Percentiles rank a stretch among this genome's conserved stretches.
Evolutionary conservation across 2,113 vertebrate genomes (phyloP).

Genomic region (Columbina picui): DNA sequence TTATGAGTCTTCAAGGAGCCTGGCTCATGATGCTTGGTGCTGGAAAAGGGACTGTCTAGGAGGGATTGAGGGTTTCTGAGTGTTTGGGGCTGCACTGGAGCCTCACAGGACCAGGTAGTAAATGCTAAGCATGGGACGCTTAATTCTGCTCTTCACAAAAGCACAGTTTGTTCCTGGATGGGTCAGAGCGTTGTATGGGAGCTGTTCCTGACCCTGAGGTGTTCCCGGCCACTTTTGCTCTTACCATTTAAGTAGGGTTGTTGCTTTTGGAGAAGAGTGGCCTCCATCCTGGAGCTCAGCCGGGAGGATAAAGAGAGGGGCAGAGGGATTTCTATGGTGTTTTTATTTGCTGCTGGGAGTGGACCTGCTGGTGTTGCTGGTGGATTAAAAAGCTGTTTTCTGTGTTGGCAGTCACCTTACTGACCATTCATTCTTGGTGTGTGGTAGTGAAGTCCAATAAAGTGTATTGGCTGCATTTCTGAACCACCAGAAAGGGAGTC

Average conservation of each 20-base stretch:
- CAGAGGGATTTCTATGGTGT: background rate
- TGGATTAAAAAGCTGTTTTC: background rate
- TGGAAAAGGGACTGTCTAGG: background rate
- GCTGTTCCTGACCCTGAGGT: background rate
- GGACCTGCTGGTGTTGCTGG: background rate
- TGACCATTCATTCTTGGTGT: background rate
- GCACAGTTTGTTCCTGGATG: background rate
- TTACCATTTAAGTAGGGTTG: background rate
- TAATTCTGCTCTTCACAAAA: background rate
- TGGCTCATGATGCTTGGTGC: background rate
- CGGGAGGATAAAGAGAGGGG: background rate
- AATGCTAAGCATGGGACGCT: background rate
- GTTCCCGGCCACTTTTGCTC: background rate
- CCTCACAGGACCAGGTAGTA: background rate
- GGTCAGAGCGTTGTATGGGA: background rate
- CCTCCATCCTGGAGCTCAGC: background rate
- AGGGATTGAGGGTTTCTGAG: background rate
- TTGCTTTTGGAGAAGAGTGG: background rate
- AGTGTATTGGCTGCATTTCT: constrained; percentile 11
- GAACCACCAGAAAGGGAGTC: background rate
- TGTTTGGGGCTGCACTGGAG: background rate
- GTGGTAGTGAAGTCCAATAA: background rate
- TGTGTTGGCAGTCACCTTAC: background rate
- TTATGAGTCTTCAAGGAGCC: background rate
- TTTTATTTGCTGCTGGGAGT: background rate